A percentile compares a stretch with the other conserved stretches of the same genome.
Evolutionary conservation across 2,113 vertebrate genomes (phyloP).

Genomic region (Pagrus major): DNA sequence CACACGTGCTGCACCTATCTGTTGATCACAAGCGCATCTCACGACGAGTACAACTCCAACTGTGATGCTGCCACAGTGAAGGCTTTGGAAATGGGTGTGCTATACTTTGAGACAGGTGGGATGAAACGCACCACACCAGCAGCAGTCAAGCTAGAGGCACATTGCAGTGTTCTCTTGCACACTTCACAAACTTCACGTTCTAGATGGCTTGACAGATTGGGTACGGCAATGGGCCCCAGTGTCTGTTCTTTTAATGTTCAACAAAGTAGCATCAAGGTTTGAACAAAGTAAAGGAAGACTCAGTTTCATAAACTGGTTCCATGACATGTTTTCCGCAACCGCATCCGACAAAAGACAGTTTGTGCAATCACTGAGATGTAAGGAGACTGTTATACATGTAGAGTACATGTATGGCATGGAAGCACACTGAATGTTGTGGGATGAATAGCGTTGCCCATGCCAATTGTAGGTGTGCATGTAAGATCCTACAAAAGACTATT

Average conservation of each 20-base stretch:
- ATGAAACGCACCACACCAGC: conserved; percentile 66
- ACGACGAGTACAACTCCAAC: conserved; percentile 55
- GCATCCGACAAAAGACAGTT: conserved; percentile 47
- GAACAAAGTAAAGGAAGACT: conserved; percentile 51
- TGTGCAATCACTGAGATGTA: conserved; percentile 41
- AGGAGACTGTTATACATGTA: conserved; percentile 13
- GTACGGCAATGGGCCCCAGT: conserved; percentile 66
- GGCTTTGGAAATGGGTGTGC: conserved; percentile 60
- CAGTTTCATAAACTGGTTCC: conserved; percentile 26
- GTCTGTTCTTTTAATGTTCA: conserved; percentile 67
- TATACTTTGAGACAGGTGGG: conserved; percentile 68
- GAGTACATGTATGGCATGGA: conserved; percentile 27
- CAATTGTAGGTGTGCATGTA: conserved; percentile 41
- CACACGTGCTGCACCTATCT: conserved; percentile 69
- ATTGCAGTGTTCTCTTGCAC: conserved; percentile 56
- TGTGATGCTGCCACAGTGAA: conserved; percentile 64
- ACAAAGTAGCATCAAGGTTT: conserved; percentile 55
- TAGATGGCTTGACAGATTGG: conserved; percentile 81
- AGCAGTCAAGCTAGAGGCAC: conserved; percentile 61
- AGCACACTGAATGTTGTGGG: conserved; percentile 31
- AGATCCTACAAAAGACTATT: conserved; percentile 35
- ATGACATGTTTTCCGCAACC: conserved; percentile 63
- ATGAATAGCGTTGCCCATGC: conserved; percentile 39
- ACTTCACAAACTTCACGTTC: conserved; percentile 68
- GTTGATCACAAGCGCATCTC: conserved; percentile 69